Evolutionary conservation across 2,113 vertebrate species (phyloP), one percentile per base, ranked within the genome.

Genomic region (Pardalotus punctatus): DNA sequence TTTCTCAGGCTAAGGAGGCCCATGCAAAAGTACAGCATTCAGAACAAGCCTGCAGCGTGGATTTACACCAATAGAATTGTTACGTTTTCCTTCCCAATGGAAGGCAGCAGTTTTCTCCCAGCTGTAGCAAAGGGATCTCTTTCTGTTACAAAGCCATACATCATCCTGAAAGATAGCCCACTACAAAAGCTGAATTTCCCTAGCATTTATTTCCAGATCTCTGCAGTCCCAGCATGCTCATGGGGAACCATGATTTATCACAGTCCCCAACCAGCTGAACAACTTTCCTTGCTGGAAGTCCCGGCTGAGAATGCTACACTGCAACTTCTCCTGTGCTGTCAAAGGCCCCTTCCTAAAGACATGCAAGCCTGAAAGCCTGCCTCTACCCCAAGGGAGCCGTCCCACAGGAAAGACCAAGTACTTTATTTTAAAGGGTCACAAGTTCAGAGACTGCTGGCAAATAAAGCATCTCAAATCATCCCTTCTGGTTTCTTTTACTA

Each of bases 391-490:
- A 88, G 33, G 62, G 79, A 90, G 88, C 67, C 0, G 0, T 88
- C 81, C 84, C 90, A 74, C 87, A 94, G 91, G 85, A 94, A 94
- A 88, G 76, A 47, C 53, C 60, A 35, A 91, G 60, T 24, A 77
- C 80, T 94, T 88, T 80, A 93, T 71, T 90, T 87, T 81, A 71
- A 92, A 86, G 61, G 90, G 95, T 94, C 92, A 88, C 72, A 86
- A 95, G 96, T 95, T 96, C 93, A 94, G 56, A 88, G 60, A 33
- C 80, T 88, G 82, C 72, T 94, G 64, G 91, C 86, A 86, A 94
- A 89, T 2, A 40, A 89, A 94, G 66, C 72, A 82, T 77, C 64
- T 88, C 82, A 86, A 95, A 92, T 69, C 88, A 90, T 81, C 71
- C 70, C 73, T 80, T 84, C 81, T 82, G 87, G 73, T 69, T 93